Evolutionary conservation across 1,140 invertebrate species (phyloP), one percentile per base, ranked within the genome.

Genomic region (Drosophila leontia): DNA sequence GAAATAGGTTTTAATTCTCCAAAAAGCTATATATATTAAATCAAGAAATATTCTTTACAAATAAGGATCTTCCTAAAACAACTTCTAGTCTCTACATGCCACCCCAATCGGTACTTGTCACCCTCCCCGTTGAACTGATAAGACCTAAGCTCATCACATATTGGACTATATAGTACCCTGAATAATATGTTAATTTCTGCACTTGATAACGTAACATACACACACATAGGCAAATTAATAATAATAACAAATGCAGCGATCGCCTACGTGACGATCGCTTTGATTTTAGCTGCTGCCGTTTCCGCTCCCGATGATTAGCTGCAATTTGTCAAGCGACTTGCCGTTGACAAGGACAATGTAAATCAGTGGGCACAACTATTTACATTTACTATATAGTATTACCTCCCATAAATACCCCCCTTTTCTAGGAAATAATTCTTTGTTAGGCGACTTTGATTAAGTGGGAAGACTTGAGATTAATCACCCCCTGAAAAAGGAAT

Each of bases 111-210:
- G 39, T 39, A 32, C 51, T 29, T 29, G 26, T 29, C 26, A 29
- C 26, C 26, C 26, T 57, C 6, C 15, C 29, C 19, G 64, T n/a
- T 32, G 37, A 48, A 17, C 53, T 60, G 69, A 72, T 72, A 72
- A 75, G 57, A 19, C 47, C 63, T 55, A 55, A 75, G 72, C 59
- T 41, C 39, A 51, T 51, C 48, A 35, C 23, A 61, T 63, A 64
- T 42, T 51, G 41, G 64, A 47, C 42, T 58, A 47, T 56, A 50
- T 58, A 77, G 42, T 23, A 47, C 35, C 35, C 58, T 72, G 69
- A 75, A 75, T 75, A 75, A 75, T 75, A 84, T 82, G 82, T 67
- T 63, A 82, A 85, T 75, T 88, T 88, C 84, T 87, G 85, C 84
- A 88, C 39, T 90, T 88, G 85, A 90, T 90, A 90, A 87, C 72